Conservation (phyloP, 2,113 vertebrate genomes). For the Nesoenas mayeri region DNA sequence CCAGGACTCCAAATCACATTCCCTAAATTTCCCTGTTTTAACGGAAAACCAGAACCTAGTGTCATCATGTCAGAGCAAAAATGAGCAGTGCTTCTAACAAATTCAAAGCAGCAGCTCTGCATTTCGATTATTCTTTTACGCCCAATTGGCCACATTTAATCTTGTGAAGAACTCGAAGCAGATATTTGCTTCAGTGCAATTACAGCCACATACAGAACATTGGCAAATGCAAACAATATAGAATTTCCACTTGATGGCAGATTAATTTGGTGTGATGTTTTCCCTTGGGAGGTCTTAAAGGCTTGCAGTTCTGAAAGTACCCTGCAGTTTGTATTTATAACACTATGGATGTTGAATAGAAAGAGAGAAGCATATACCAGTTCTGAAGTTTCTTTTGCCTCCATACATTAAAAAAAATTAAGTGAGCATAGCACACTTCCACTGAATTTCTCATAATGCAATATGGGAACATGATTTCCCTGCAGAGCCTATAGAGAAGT, state of each 20-base stretch:
- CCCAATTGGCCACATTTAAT: slow-evolving; percentile 68
- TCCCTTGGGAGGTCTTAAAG: slow-evolving; percentile 63
- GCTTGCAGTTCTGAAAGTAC: slow-evolving; percentile 47
- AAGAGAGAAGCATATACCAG: background rate
- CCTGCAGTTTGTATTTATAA: slow-evolving; percentile 62
- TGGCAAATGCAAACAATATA: slow-evolving; percentile 72
- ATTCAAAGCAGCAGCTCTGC: slow-evolving; percentile 49
- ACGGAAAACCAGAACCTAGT: background rate
- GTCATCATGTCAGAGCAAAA: slow-evolving; percentile 14
- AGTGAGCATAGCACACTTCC: slow-evolving; percentile 21
- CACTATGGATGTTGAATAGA: slow-evolving; percentile 29
- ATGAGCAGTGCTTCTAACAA: slow-evolving; percentile 45
- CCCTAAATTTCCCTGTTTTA: background rate
- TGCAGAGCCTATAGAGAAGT: background rate
- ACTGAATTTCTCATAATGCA: slow-evolving; percentile 26
- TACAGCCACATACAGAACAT: slow-evolving; percentile 61
- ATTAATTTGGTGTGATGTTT: slow-evolving; percentile 73
- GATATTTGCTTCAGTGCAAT: slow-evolving; percentile 63
- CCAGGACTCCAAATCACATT: fast-evolving
- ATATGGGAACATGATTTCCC: slow-evolving; percentile 47
- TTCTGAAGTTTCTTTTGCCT: slow-evolving; percentile 42
- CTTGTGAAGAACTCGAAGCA: slow-evolving; percentile 56
- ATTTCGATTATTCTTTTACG: slow-evolving; percentile 63
- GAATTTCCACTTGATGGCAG: slow-evolving; percentile 69
- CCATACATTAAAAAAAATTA: slow-evolving; percentile 23